Percentiles rank a stretch among this genome's conserved stretches.
Evolutionary conservation across 2,797 vertebrate species (phyloP).

Genomic region (Gallinago solitaria): DNA sequence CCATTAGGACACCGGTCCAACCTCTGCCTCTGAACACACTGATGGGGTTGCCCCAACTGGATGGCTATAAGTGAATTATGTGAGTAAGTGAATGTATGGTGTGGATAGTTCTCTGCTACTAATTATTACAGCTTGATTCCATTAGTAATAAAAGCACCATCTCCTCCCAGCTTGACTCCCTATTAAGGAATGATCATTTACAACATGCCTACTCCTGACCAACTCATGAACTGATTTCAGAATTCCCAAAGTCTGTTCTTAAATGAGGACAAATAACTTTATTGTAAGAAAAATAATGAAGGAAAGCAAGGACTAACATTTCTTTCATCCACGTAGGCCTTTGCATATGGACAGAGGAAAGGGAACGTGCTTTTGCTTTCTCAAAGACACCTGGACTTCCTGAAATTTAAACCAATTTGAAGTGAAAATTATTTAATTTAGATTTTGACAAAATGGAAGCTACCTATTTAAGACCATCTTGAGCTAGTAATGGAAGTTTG

Average conservation of each 20-base stretch:
- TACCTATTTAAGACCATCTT: slow-evolving; percentile 60
- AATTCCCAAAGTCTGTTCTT: neutral
- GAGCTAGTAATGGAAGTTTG: slow-evolving; percentile 61
- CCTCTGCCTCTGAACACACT: neutral
- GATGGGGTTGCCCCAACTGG: neutral
- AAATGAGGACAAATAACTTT: neutral
- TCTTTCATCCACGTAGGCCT: neutral
- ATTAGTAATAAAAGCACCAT: neutral
- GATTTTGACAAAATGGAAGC: slow-evolving; percentile 53
- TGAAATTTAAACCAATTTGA: slow-evolving; percentile 47
- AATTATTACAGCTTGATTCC: neutral
- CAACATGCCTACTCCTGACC: neutral
- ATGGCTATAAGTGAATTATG: neutral
- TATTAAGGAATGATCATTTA: neutral
- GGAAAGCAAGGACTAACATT: neutral
- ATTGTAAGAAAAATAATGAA: neutral
- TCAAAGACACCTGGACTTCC: neutral
- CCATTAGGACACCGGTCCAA: neutral
- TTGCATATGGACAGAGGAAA: neutral
- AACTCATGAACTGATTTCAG: neutral
- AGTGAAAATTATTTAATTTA: slow-evolving; percentile 65
- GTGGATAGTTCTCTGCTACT: neutral
- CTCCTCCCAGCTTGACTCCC: neutral
- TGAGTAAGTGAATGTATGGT: neutral
- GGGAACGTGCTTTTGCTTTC: neutral